Base-by-base conservation (phyloP, 2,888 invertebrate species). In the Ophioninae sp. region DNA sequence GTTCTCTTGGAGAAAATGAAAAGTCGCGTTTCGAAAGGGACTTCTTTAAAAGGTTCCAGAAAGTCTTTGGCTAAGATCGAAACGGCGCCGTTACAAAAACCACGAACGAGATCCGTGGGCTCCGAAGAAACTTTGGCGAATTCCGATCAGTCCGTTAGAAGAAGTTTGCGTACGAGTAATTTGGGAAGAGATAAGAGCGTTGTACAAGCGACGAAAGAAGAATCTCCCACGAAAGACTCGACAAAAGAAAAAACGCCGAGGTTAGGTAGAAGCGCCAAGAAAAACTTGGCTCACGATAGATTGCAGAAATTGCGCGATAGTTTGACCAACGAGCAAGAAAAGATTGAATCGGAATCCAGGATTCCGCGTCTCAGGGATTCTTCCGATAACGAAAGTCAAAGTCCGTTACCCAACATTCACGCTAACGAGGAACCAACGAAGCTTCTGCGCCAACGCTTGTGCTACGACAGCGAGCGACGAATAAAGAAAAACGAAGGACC, bases 1-100 rank as follows among this genome's bases (percentile, higher is more conserved):
- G 78, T 79, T 17, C 17, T 89, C 30, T 58, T 83, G 68, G 86
- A 88, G 39, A 90, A 87, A 80, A 73, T 88, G 6, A 69, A 88
- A 22, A 65, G 78, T 0, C 23, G 73, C 17, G 65, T 76, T 10
- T 37, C 67, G 0, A 78, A 84, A 13, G 44, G 2, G 9, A 56
- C 10, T 9, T 3, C 67, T 0, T 13, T 76, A 0, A 58, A 87
- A 23, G 39, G 75, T 0, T 39, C 74, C 9, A 81, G 77, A 68
- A 59, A 68, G 59, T 67, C 74, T 9, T 56, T 65, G 7, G 58
- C 41, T 6, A 17, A 13, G 7, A n/a, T 79, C 0, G 64, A 81
- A 71, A 10, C n/a, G 0, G 30, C 37, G 1, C 51, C 75, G 13
- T 56, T 73, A 3, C 63, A 78, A 61, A 74, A 82, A 23, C 78